Evolutionary conservation across 2,113 vertebrate species (phyloP).

Genomic region (Salvelinus fontinalis): DNA sequence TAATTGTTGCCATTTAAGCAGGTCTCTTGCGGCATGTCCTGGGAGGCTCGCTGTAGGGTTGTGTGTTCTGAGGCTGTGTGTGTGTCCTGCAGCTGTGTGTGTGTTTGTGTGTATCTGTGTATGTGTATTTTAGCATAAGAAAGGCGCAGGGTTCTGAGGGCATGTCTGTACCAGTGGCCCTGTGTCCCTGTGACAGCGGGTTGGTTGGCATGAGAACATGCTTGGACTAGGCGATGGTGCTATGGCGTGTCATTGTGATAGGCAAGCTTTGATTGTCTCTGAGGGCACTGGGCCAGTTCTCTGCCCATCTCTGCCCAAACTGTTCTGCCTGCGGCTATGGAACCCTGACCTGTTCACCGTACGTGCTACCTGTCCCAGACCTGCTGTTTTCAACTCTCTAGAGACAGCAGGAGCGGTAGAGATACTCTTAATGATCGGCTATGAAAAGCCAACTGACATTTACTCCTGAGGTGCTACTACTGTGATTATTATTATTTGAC

Average conservation of each 20-base stretch:
- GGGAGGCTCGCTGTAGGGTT: slow-evolving; percentile 25
- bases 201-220: slow-evolving; percentile 64
- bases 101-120: background rate
- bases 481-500: too few species aligned
- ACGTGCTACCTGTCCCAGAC: too few species aligned
- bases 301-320: too few species aligned
- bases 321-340: too few species aligned
- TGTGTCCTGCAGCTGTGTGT: background rate
- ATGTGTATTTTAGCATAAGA: background rate
- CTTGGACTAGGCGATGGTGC: slow-evolving; percentile 14
- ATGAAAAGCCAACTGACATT: too few species aligned
- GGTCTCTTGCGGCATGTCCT: slow-evolving; percentile 55
- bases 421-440: too few species aligned
- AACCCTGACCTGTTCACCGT: too few species aligned
- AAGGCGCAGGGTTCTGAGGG: slow-evolving; percentile 2
- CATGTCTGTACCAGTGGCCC: slow-evolving; percentile 9
- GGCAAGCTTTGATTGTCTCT: slow-evolving; percentile 36
- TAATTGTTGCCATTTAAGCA: slow-evolving; percentile 70
- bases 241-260: slow-evolving; percentile 22
- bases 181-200: slow-evolving; percentile 3
- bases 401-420: too few species aligned
- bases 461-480: too few species aligned
- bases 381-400: too few species aligned
- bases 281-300: slow-evolving; percentile 8
- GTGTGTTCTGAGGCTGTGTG: slow-evolving; percentile 4